Conservation (phyloP, 2,888 invertebrate genomes). For the Harpalus rufipes region DNA sequence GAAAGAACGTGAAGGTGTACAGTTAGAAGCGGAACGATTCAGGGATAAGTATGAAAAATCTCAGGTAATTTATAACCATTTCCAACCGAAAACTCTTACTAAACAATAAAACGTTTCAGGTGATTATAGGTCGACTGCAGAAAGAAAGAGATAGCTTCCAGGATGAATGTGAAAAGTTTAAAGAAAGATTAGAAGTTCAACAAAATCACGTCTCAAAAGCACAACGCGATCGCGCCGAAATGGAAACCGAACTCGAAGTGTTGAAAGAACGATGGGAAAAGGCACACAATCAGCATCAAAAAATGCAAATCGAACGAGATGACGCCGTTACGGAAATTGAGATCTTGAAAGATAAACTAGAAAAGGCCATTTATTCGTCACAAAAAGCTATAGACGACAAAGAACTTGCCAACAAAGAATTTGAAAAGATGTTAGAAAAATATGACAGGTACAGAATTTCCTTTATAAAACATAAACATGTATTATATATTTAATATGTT, state of each 20-base stretch:
- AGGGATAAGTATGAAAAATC: conserved; percentile 94
- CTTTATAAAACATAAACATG: conserved; percentile 24
- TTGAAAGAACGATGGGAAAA: conserved; percentile 94
- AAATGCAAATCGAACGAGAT: conserved; percentile 91
- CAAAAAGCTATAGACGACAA: conserved; percentile 93
- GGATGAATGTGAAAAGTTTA: conserved; percentile 89
- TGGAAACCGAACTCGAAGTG: conserved; percentile 91
- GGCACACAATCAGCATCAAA: conserved; percentile 89
- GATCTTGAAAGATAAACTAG: conserved; percentile 92
- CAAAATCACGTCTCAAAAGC: conserved; percentile 90
- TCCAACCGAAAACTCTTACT: conserved; percentile 19
- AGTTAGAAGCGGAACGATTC: conserved; percentile 90
- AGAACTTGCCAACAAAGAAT: conserved; percentile 92
- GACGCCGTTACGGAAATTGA: conserved; percentile 91
- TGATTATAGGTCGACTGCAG: conserved; percentile 87
- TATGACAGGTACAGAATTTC: conserved; percentile 84
- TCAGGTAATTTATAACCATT: conserved; percentile 81
- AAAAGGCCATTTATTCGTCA: conserved; percentile 89
- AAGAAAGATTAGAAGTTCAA: conserved; percentile 90
- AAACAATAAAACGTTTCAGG: conserved; percentile 76
- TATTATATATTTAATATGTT: conserved; percentile 19
- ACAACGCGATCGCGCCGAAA: conserved; percentile 90
- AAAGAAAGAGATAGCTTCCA: conserved; percentile 92
- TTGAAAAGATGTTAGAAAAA: conserved; percentile 95
- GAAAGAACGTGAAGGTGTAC: conserved; percentile 92